Conservation (phyloP, 2,888 invertebrate species). For the Unio pictorum region DNA sequence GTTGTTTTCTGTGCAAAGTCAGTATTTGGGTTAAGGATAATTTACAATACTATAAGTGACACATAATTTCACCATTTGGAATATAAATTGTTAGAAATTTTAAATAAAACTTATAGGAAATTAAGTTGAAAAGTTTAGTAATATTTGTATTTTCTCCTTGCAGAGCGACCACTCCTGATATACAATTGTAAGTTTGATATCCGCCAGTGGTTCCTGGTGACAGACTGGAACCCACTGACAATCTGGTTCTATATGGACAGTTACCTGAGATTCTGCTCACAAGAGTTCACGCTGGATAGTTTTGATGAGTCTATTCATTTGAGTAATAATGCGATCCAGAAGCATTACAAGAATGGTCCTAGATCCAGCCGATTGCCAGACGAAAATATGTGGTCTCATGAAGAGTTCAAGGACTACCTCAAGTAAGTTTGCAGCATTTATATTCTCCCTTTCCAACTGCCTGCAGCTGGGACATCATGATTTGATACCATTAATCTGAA, state of each 20-base stretch:
- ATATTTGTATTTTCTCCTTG: slow-evolving; percentile 70
- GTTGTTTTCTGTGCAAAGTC: too few species aligned
- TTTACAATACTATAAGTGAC: neutral
- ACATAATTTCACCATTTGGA: too few species aligned
- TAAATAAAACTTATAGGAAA: neutral
- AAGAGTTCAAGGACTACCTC: slow-evolving; percentile 80
- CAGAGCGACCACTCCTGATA: slow-evolving; percentile 90
- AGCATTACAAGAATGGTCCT: slow-evolving; percentile 81
- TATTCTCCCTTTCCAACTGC: too few species aligned
- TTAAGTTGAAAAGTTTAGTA: neutral
- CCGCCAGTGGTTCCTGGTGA: slow-evolving; percentile 94
- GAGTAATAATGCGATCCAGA: slow-evolving; percentile 94
- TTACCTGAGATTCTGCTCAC: slow-evolving; percentile 89
- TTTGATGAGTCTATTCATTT: slow-evolving; percentile 90
- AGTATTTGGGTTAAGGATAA: too few species aligned
- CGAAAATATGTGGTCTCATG: slow-evolving; percentile 89
- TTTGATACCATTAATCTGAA: too few species aligned
- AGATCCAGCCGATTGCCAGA: slow-evolving; percentile 76
- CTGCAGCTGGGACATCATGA: too few species aligned
- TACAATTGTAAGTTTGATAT: slow-evolving; percentile 95
- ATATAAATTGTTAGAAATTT: too few species aligned
- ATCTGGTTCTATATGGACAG: slow-evolving; percentile 96
- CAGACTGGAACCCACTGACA: slow-evolving; percentile 89
- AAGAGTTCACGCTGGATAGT: slow-evolving; percentile 83
- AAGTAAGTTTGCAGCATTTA: slow-evolving; percentile 72